Evolutionary conservation across 1,140 invertebrate genomes (phyloP), one percentile per base, ranked within the genome.

Genomic region (Berghia stephanieae): DNA sequence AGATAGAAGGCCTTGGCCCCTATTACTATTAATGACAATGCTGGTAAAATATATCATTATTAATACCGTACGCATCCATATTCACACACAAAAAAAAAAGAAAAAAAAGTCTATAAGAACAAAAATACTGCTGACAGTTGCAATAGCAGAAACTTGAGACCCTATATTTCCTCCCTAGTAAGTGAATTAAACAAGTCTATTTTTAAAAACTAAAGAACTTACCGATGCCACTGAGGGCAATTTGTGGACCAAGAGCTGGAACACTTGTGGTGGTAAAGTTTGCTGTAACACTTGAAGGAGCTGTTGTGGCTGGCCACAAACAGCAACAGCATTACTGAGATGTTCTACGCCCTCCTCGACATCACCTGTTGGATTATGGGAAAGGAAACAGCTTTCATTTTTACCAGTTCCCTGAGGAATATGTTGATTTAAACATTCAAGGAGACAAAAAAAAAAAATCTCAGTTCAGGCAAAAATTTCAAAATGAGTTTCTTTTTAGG

Each of bases 241-340:
- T 89, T 94, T 93, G 85, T 96, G 93, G 68, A 98, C 90, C 16
- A 98, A 91, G 83, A 96, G 89, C 78, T 95, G 93, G 92, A 98
- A 98, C 84, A 97, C 94, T 86, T 95, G 94, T 43, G 96, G 94
- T 78, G 97, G 96, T 85, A 99, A 91, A 71, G 96, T 97, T 89
- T 97, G 95, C 89, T 97, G 95, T n/a, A 98, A 90, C 72, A 96
- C 93, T 89, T 96, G 93, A n/a, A 99, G 91, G 18, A 99, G 90
- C 85, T 98, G 95, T 82, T 96, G 93, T 0, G 96, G 96, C 87
- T 98, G 96, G 31, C 96, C 95, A 89, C 97, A 99, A 2, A 99
- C 95, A n/a, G 96, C 94, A 36, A 99, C 94, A 31, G 97, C 97
- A 89, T 96, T 96, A 38, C 94, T 94, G 77, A 99, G 92, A 90